A percentile compares a stretch with the other conserved stretches of the same genome.
Evolutionary conservation across 2,113 vertebrate genomes (phyloP).

Genomic region (Ptilonorhynchus violaceus): DNA sequence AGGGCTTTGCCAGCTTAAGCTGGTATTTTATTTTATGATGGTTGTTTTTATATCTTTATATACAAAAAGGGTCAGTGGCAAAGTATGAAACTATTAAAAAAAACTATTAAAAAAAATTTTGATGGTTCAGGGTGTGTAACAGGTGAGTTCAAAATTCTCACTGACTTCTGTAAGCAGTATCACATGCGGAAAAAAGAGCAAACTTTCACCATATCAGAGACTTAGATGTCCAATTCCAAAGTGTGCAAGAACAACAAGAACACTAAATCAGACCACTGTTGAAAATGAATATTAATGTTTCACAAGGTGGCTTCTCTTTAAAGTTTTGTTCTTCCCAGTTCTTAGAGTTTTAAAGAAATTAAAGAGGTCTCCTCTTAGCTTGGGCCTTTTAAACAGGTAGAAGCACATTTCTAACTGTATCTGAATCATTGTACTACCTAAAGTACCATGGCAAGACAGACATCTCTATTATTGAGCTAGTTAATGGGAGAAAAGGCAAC

Average conservation of each 20-base stretch:
- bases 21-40: neutral
- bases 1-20: neutral
- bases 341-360: neutral
- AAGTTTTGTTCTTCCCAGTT: neutral
- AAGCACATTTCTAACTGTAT: neutral
- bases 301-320: neutral
- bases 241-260: neutral
- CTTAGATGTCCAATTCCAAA: neutral
- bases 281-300: neutral
- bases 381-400: neutral
- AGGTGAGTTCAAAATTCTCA: neutral
- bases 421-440: neutral
- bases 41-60: neutral
- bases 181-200: neutral
- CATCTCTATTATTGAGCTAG: neutral
- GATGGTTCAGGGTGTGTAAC: neutral
- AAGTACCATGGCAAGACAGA: neutral
- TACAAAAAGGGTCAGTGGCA: neutral
- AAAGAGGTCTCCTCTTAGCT: neutral
- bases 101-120: neutral
- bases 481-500: neutral
- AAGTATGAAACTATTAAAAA: neutral
- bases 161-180: neutral
- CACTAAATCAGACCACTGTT: neutral
- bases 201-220: neutral